phyloP scores from a whole-genome alignment of 2,113 vertebrate species.

The Sphyrna mokarran region DNA sequence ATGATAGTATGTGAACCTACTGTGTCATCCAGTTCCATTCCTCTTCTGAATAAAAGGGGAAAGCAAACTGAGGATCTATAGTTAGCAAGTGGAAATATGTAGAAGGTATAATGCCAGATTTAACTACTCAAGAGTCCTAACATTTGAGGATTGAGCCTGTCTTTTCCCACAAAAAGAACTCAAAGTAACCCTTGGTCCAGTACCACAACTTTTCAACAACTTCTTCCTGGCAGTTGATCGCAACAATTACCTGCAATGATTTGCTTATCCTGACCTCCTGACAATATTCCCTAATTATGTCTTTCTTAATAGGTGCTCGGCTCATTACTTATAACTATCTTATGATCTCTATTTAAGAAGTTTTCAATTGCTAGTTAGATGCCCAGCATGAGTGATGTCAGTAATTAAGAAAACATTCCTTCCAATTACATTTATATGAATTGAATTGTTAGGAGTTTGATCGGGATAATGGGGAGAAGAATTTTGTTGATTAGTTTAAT shows the following conservation, averaged over 20 bases:
- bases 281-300: not conserved
- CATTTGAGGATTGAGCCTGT: not conserved
- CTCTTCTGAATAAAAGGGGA: not conserved
- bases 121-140: not conserved
- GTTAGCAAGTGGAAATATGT: not conserved
- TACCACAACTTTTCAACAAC: not conserved
- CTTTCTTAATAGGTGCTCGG: not conserved
- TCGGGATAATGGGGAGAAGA: not conserved
- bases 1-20: not conserved
- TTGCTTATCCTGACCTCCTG: not conserved
- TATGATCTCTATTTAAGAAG: not conserved
- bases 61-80: not conserved
- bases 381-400: not conserved
- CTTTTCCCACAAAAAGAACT: not conserved
- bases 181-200: not conserved
- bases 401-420: not conserved
- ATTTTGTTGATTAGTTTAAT: not conserved
- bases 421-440: not conserved
- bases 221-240: not conserved
- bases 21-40: not conserved
- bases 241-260: not conserved
- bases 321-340: not conserved
- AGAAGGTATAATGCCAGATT: not conserved
- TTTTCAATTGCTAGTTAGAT: not conserved
- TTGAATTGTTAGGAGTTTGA: not conserved